A percentile compares a stretch with the other conserved stretches of the same genome.
Evolutionary conservation across 2,888 invertebrate species (phyloP).

Genomic region (Andrena hattorfiana): DNA sequence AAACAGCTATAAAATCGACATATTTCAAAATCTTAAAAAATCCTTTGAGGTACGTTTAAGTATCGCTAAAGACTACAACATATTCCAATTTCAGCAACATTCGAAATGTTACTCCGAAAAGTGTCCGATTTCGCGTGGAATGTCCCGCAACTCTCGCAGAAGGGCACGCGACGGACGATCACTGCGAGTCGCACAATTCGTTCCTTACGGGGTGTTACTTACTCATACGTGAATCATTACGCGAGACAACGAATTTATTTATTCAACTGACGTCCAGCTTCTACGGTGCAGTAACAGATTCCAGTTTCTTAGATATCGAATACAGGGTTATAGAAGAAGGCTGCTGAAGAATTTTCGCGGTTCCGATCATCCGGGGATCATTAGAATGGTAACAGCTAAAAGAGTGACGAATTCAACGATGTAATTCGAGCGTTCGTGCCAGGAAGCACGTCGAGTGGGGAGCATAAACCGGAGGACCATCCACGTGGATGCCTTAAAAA

Average conservation of each 20-base stretch:
- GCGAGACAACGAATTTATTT: constrained; percentile 48
- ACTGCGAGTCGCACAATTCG: neutral
- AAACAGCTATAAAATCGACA: too few relatives aligned
- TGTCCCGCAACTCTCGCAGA: neutral
- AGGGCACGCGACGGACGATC: neutral
- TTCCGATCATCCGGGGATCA: neutral
- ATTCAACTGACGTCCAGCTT: constrained; percentile 34
- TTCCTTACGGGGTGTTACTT: constrained; percentile 31
- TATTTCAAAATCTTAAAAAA: too few relatives aligned
- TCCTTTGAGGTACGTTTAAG: too few relatives aligned
- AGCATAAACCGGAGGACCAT: constrained; percentile 64
- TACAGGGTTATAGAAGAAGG: too few relatives aligned
- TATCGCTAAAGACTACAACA: too few relatives aligned
- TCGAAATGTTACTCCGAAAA: too few relatives aligned
- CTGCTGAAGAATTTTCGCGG: constrained; percentile 12
- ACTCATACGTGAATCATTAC: constrained; percentile 60
- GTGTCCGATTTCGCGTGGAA: too few relatives aligned
- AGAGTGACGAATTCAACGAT: constrained; percentile 11
- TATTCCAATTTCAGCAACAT: too few relatives aligned
- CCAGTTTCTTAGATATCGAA: too few relatives aligned
- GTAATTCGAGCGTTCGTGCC: constrained; percentile 46
- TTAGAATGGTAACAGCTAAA: neutral
- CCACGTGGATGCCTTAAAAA: constrained; percentile 61
- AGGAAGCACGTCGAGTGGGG: constrained; percentile 9
- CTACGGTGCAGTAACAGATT: constrained; percentile 22